These are phyloP conservation scores for Nasonia longicornis DNA, from an alignment of 1,140 invertebrate species.

Conservation along the genomic window DNA sequence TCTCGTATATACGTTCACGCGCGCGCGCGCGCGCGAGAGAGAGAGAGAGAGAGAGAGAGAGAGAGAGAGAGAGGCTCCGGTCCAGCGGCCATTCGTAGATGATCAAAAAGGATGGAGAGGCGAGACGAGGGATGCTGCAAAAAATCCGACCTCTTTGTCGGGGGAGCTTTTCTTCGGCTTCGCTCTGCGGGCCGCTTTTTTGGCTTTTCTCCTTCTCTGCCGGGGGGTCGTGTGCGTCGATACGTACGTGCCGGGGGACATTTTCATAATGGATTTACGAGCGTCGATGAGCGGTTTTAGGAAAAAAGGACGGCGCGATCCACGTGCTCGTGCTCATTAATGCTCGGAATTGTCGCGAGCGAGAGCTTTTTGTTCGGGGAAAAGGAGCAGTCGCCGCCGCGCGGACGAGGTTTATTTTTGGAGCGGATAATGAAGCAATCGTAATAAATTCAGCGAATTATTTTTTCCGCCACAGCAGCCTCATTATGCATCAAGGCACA, in stretches of 20 bases:
- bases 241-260: background rate
- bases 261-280: constrained; percentile 6
- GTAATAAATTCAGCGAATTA: background rate
- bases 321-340: background rate
- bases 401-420: too few species aligned
- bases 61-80: background rate
- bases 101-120: background rate
- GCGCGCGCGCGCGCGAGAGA: too few species aligned
- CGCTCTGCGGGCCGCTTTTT: background rate
- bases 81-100: background rate
- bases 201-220: background rate
- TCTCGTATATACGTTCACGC: background rate
- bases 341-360: background rate
- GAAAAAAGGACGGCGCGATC: background rate
- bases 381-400: too few species aligned
- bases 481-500: background rate
- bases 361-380: too few species aligned
- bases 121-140: background rate
- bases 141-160: background rate
- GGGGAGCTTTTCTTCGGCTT: background rate
- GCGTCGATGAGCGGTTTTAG: background rate
- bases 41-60: too few species aligned
- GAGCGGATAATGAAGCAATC: background rate
- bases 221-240: too few species aligned
- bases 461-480: background rate